These are phyloP conservation scores for Leucosticte australis DNA, from an alignment of 2,113 vertebrate genomes.

Conservation along the genomic window DNA sequence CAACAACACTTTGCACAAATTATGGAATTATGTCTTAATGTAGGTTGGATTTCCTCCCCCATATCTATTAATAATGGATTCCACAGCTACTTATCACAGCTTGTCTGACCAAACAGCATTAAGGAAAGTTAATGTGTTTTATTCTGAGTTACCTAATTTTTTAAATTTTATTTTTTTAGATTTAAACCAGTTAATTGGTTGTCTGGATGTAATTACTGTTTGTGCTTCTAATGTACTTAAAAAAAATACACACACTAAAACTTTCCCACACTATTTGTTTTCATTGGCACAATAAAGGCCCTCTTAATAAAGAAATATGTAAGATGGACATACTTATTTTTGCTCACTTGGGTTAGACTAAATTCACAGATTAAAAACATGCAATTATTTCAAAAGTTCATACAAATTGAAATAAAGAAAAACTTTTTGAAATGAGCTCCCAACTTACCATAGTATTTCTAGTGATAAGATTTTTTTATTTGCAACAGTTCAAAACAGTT, in stretches of 20 bases:
- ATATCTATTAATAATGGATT: neutral
- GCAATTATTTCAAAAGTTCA: neutral
- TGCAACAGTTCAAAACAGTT: neutral
- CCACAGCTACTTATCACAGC: neutral
- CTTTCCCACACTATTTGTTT: conserved; percentile 59
- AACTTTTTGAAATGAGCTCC: neutral
- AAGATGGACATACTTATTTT: conserved; percentile 27
- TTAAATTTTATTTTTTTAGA: neutral
- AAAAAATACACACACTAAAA: conserved; percentile 33
- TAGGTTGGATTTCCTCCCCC: neutral
- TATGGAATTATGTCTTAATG: neutral
- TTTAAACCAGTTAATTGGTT: conserved; percentile 23
- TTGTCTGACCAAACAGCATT: neutral
- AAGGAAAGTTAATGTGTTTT: neutral
- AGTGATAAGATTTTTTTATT: neutral
- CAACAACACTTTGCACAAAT: neutral
- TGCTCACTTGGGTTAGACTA: neutral
- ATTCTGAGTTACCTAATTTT: neutral
- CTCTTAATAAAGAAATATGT: conserved; percentile 27
- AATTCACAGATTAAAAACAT: neutral
- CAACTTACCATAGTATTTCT: neutral
- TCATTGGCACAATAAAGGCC: conserved; percentile 25
- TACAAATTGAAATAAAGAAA: neutral
- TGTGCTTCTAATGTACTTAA: conserved; percentile 17
- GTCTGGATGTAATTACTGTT: conserved; percentile 47